Base-by-base conservation (phyloP, 1,140 invertebrate species). In the Drosophila teissieri region DNA sequence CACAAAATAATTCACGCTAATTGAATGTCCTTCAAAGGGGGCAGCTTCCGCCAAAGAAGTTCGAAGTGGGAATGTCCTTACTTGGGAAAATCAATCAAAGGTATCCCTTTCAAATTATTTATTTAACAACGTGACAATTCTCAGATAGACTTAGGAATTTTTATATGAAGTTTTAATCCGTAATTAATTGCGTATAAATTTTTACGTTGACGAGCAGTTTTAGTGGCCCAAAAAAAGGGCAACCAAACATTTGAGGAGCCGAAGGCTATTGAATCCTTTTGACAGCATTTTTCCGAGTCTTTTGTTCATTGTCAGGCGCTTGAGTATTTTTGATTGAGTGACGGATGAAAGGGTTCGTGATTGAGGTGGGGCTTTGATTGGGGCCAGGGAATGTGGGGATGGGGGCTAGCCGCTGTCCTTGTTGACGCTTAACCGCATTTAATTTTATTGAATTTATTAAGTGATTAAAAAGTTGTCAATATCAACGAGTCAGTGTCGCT, bases 361-460 rank as follows among this genome's bases (percentile, higher is more conserved):
- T 57, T 72, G 61, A 73, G 55, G 52, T n/a, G 39, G 54, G 42
- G 3, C n/a, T 48, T 14, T 14, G 15, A 39, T 31, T 49, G 12
- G 12, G 14, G 49, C 27, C 14, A 22, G 34, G 8, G 11, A 12
- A 14, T 12, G 4, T n/a, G 15, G 34, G 4, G 14, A 6, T 7
- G 14, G 34, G 34, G 34, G 37, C 10, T 42, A 55, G 36, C 39
- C 31, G 69, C 42, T 58, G 68, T 78, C 77, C 81, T 73, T 75
- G 83, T 89, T 70, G 80, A 80, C 80, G 84, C 75, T 78, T 70
- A 78, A 91, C 90, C 90, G 82, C 90, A 91, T 91, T 91, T 91
- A 91, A 91, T 91, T 91, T 91, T 86, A 91, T 91, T 91, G 85
- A 90, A 91, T 91, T 91, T 88, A 91, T 91, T 91, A 91, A 91